Evolutionary conservation across 2,113 vertebrate genomes (phyloP), one percentile per base, ranked within the genome.

Genomic region (Salvator merianae): DNA sequence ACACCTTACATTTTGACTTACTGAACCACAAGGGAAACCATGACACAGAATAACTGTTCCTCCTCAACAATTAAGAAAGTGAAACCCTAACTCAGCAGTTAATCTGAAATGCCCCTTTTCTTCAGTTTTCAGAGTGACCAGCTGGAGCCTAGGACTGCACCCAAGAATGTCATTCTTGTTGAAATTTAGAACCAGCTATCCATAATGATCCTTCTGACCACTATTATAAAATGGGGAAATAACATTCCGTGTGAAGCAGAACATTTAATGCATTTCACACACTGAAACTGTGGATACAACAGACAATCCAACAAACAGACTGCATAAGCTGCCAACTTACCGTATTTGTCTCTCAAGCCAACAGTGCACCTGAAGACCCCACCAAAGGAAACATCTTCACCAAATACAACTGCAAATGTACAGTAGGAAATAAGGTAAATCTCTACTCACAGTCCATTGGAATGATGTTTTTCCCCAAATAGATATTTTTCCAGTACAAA

Each of bases 351-450:
- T 94, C 98, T 85, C 65, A 99, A 97, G 24, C 99, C 98, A 92
- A 99, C 98, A 4, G 99, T 99, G 93, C 99, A 99, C 89, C 99
- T 96, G 91, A 99, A 99, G n/a, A 99, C 99, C 88, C 99, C 99
- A 76, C 99, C 98, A 86, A 99, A 99, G 77, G 98, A 98, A 80
- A 99, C 99, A 72, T 99, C 98, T 94, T 99, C 99, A 76, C 99
- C 98, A 95, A 99, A 99, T 93, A 99, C 94, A 34, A 99, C 99
- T 99, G 94, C 22, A 94, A 93, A 91, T 99, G 93, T 26, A 94
- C 93, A 92, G 80, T 18, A 91, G 40, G 40, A 7, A 79, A 70
- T 53, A 69, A 78, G 73, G 16, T 43, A 83, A 77, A 76, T 47
- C 74, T 82, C 87, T 72, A 77, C 77, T 86, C 71, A 79, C 55